Percentiles rank a stretch among this genome's conserved stretches.
These are phyloP conservation scores for Eufriesea mexicana DNA, from an alignment of 1,140 invertebrate species.

Conservation along the genomic window DNA sequence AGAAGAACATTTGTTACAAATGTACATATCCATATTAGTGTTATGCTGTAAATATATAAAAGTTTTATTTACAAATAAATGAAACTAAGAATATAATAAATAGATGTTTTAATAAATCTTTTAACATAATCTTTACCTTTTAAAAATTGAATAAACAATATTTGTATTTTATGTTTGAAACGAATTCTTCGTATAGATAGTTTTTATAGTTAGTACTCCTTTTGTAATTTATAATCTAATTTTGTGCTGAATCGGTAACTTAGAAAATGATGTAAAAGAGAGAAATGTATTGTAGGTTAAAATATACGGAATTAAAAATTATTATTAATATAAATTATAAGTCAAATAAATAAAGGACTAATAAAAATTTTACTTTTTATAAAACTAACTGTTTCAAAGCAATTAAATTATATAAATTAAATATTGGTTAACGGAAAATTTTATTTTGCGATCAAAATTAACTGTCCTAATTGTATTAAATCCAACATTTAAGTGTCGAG, in stretches of 20 bases:
- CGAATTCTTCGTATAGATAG: neutral
- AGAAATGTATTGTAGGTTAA: neutral
- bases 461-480: no score
- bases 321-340: no score
- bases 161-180: neutral
- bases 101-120: no score
- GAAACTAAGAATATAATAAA: no score
- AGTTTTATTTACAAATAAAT: neutral
- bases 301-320: no score
- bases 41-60: no score
- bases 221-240: neutral
- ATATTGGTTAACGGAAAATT: no score
- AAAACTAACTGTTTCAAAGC: neutral
- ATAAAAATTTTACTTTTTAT: neutral
- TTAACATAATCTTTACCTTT: neutral
- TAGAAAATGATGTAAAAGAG: neutral
- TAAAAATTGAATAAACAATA: neutral
- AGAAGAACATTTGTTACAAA: conserved; percentile 57
- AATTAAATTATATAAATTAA: no score
- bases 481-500: no score
- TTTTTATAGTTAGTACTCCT: no score
- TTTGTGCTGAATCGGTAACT: neutral
- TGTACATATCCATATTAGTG: conserved; percentile 11
- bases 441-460: no score
- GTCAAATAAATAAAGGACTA: neutral